Percentiles rank a stretch among this genome's conserved stretches.
Evolutionary conservation across 2,888 invertebrate genomes (phyloP).

Genomic region (Adineta ricciae): DNA sequence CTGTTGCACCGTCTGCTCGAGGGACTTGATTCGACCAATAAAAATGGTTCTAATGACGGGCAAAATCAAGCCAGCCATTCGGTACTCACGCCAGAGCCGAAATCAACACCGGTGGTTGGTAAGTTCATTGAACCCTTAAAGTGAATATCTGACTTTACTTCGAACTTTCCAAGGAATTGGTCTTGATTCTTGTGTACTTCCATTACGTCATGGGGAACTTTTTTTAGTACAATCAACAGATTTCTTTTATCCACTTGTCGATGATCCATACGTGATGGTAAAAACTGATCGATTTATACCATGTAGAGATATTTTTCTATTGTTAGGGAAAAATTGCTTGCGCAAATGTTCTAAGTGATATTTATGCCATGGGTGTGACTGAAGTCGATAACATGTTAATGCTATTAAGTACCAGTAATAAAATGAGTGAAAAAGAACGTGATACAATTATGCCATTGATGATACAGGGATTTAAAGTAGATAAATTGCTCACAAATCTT

Average conservation of each 20-base stretch:
- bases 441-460: constrained; percentile 79
- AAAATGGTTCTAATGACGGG: neutral
- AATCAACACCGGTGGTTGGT: neutral
- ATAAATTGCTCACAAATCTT: neutral
- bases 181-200: constrained; percentile 71
- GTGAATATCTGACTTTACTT: neutral
- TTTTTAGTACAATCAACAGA: constrained; percentile 73
- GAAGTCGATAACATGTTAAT: constrained; percentile 89
- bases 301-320: too few species aligned
- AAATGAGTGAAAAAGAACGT: constrained; percentile 75
- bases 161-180: constrained; percentile 59
- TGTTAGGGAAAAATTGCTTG: constrained; percentile 72
- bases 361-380: constrained; percentile 86
- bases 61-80: neutral
- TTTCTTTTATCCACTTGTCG: constrained; percentile 74
- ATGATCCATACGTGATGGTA: constrained; percentile 69
- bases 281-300: too few species aligned
- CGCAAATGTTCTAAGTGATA: constrained; percentile 79
- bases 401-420: constrained; percentile 75
- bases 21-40: constrained; percentile 41
- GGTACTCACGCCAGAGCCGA: neutral
- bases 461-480: constrained; percentile 73
- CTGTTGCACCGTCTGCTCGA: constrained; percentile 66
- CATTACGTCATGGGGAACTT: constrained; percentile 64
- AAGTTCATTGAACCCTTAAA: neutral